Base-by-base conservation (phyloP, 1,140 invertebrate species). In the Mesaphorura yosii region DNA sequence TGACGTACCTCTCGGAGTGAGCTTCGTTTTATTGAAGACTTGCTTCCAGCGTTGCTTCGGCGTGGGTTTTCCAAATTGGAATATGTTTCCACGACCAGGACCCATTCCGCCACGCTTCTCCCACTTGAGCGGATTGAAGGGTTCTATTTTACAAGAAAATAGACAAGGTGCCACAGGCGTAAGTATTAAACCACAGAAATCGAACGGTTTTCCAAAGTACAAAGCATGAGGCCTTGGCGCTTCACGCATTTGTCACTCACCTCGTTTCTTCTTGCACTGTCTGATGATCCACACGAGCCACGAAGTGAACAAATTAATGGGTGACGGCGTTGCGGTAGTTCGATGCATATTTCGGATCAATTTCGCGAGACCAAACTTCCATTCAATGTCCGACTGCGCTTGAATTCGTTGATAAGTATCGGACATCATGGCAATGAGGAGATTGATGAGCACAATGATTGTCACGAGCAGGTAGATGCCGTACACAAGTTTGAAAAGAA, bases 361-460 rank as follows among this genome's bases (percentile, higher is more conserved):
- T 74, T 98, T 98, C 39, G 94, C 96, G 63, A 98, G 72, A 27
- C 95, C 95, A 68, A 95, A 99, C 72, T 99, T 99, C 95, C 95
- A 99, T 72, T 99, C 95, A 64, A 94, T 96, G 72, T 99, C 95
- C n/a, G 94, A 98, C 78, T 98, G 93, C 39, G 93, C 90, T 77
- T 96, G 87, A 68, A 98, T 98, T 62, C 93, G 78, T 72, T 97
- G 92, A 72, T 98, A 98, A 63, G 94, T 98, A 77, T 98, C 92
- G 67, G 89, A 93, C 92, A 98, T 97, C 94, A 98, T 97, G 75
- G 94, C 94, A 81, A 98, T 98, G 65, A 98, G 82, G 67, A 97
- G 80, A 77, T 96, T 97, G 74, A 97, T 93, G 64, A 98, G 80
- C 64, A 97, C 94, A 71, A 98, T 86, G 63, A 97, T 84, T 58